These are phyloP conservation scores for Petromus typicus DNA, from an alignment of 2,113 vertebrate species.

Conservation along the genomic window DNA sequence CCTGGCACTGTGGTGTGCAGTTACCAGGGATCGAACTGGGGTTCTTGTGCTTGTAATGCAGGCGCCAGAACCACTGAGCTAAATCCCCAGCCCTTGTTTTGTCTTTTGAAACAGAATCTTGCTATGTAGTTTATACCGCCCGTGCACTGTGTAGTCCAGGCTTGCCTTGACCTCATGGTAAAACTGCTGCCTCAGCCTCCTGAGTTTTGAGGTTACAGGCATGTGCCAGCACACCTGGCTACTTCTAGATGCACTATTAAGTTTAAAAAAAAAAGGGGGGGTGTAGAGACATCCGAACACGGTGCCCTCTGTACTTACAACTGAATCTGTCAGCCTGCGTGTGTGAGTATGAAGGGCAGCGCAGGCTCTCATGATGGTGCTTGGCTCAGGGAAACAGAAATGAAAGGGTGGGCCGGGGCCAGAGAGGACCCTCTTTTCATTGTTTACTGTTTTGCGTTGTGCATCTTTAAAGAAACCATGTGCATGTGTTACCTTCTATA, in stretches of 20 bases:
- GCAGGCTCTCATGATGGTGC: neutral
- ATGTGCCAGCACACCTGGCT: neutral
- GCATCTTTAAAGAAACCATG: neutral
- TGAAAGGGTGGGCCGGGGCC: neutral
- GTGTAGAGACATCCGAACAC: neutral
- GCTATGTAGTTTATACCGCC: no score
- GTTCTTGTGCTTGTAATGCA: no score
- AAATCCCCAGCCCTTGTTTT: no score
- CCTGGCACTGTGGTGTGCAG: neutral
- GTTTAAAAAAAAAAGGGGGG: neutral
- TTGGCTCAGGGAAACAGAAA: neutral
- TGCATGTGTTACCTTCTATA: conserved; percentile 10
- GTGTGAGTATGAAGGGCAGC: neutral
- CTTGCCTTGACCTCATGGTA: no score
- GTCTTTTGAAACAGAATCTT: no score
- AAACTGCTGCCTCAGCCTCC: no score
- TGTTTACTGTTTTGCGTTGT: neutral
- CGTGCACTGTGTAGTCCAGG: no score
- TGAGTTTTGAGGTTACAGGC: neutral
- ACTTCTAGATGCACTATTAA: neutral
- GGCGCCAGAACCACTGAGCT: no score
- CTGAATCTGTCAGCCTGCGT: neutral
- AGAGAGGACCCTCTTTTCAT: neutral
- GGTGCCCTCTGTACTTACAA: neutral
- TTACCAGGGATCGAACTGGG: no score